phyloP scores from a whole-genome alignment of 2,888 invertebrate species.

The Drosophila neoperkinsi region DNA sequence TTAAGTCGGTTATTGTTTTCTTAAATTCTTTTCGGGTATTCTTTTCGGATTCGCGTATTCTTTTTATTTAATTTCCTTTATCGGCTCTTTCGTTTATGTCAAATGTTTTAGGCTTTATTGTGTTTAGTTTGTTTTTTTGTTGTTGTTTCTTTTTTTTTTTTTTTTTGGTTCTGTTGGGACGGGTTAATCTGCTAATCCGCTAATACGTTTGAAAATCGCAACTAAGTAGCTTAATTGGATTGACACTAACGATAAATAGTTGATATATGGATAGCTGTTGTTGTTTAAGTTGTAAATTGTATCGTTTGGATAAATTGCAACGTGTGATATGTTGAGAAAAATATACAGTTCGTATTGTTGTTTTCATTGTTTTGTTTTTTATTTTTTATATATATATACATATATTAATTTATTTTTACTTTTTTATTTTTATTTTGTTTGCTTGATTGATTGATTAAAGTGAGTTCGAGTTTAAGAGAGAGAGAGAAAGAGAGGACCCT shows the following conservation, averaged over 20 bases:
- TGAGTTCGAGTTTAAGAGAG: constrained; percentile 61
- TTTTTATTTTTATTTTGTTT: constrained; percentile 29
- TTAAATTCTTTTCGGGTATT: constrained; percentile 37
- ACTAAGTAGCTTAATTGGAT: constrained; percentile 79
- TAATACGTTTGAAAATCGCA: constrained; percentile 82
- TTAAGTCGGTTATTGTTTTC: constrained; percentile 54
- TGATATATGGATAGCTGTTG: constrained; percentile 56
- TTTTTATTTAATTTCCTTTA: constrained; percentile 24
- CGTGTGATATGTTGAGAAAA: constrained; percentile 70
- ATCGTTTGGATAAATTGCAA: constrained; percentile 65
- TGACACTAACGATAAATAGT: constrained; percentile 71
- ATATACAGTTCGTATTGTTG: constrained; percentile 60
- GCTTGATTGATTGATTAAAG: constrained; percentile 30
- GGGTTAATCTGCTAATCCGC: constrained; percentile 85
- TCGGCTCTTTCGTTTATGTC: constrained; percentile 16
- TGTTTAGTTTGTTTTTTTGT: constrained; percentile 13
- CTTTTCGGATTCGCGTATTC: constrained; percentile 48
- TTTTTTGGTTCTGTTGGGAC: constrained; percentile 82
- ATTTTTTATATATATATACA: constrained; percentile 59
- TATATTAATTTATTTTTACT: constrained; percentile 17
- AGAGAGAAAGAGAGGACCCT: constrained; percentile 81
- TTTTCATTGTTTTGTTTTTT: constrained; percentile 47
- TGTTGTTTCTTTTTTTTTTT: constrained; percentile 33
- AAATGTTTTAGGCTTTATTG: constrained; percentile 16
- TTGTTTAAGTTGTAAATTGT: constrained; percentile 55